These are phyloP conservation scores for Cinclus cinclus DNA, from an alignment of 2,113 vertebrate species.

Conservation along the genomic window DNA sequence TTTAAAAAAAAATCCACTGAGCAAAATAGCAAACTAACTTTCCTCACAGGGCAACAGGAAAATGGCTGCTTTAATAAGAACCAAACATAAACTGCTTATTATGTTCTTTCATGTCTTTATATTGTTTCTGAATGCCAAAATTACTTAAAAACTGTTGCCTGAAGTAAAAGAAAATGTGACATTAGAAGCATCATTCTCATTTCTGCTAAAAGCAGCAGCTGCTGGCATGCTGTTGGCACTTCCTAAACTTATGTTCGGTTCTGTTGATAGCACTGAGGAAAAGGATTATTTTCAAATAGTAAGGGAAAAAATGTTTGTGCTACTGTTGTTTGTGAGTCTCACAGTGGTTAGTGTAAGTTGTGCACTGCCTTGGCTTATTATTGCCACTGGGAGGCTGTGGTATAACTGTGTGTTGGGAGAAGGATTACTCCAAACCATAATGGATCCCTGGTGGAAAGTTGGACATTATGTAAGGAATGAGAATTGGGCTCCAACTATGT, in stretches of 20 bases:
- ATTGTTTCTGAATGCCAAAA: neutral
- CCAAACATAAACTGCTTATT: neutral
- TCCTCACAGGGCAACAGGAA: neutral
- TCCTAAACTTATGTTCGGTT: neutral
- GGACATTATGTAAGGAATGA: neutral
- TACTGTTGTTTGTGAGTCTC: neutral
- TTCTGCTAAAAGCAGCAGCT: neutral
- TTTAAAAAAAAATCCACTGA: neutral
- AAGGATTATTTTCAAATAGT: neutral
- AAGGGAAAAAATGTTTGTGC: neutral
- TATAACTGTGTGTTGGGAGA: constrained; percentile 1
- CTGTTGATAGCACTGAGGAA: neutral
- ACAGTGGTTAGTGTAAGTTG: neutral
- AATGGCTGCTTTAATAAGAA: neutral
- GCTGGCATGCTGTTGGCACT: neutral
- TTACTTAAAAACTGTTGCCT: neutral
- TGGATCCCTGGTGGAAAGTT: neutral
- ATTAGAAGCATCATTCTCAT: neutral
- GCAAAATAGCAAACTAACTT: neutral
- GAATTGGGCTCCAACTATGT: neutral
- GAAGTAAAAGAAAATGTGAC: neutral
- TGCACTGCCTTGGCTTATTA: neutral
- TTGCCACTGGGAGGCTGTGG: constrained; percentile 24
- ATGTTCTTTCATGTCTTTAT: neutral
- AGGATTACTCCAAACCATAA: constrained; percentile 42